These are phyloP conservation scores for Coccyzus lansbergi DNA, from an alignment of 2,797 vertebrate genomes.

Conservation along the genomic window DNA sequence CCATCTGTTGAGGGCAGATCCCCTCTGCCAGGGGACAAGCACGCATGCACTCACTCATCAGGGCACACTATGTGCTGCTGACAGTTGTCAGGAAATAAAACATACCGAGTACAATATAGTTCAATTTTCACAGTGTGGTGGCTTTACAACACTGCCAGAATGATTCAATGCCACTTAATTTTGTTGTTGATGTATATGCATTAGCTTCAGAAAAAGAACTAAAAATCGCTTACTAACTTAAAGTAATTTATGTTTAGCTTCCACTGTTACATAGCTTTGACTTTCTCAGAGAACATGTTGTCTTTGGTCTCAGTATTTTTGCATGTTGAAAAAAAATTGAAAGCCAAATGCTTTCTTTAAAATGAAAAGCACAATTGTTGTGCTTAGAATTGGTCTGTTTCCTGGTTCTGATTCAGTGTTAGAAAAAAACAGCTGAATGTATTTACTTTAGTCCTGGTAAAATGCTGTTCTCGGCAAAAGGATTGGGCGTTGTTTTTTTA, in stretches of 20 bases:
- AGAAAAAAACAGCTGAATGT: neutral
- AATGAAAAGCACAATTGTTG: neutral
- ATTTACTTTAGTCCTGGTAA: neutral
- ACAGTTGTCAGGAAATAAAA: slow-evolving; percentile 24
- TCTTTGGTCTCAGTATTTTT: neutral
- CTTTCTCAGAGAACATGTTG: neutral
- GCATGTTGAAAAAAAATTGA: neutral
- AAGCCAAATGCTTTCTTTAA: neutral
- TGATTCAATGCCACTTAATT: neutral
- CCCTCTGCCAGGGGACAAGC: neutral
- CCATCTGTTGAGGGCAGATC: neutral
- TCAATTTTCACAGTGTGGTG: neutral
- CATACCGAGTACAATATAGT: neutral
- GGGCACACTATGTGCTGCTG: neutral
- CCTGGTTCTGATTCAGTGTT: neutral
- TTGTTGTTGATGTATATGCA: neutral
- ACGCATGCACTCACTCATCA: neutral
- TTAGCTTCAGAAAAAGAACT: neutral
- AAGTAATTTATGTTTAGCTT: neutral
- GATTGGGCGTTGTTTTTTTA: neutral
- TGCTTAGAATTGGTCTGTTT: neutral
- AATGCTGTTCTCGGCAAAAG: neutral
- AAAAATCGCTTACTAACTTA: neutral
- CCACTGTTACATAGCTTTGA: neutral
- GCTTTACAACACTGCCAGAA: neutral